Evolutionary conservation across 2,113 vertebrate genomes (phyloP), one percentile per base, ranked within the genome.

Genomic region (Phalacrocorax carbo): DNA sequence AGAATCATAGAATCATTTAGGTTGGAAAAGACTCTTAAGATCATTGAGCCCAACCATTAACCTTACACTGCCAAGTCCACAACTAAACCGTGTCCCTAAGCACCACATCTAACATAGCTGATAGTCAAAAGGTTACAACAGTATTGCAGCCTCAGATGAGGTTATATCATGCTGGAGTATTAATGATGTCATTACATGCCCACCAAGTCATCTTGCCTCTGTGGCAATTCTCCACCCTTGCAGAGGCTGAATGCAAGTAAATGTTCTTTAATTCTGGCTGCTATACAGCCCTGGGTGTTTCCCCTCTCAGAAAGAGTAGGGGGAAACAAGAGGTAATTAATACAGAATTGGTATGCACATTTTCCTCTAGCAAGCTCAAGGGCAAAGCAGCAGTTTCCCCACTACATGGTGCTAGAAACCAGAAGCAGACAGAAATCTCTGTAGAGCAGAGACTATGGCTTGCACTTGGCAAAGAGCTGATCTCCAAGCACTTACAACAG

Each of bases 211-310:
- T 38, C 42, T 57, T 89, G 26, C 57, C 73, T 80, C 23, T 54
- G 46, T 0, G 58, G 14, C 52, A 9, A 46, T 29, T 76, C 42
- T 26, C 11, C 23, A 58, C 3, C 12, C 42, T 72, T 1, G 0
- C 0, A 32, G 36, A 62, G 22, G 18, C 22, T 77, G 42, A 61
- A 38, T 19, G 11, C 10, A 86, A 54, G 8, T 5, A 69, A 71
- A 40, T 6, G 3, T 30, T 44, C 52, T 65, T 60, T 68, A 76
- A 64, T 82, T 61, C 51, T 42, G 34, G 20, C 23, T 76, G 44
- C 11, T 78, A 1, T 26, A 17, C 11, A 10, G 65, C 34, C n/a
- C 27, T 82, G 17, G 6, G 29, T 57, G 32, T 61, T 61, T 49
- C 40, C 19, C 11, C 10, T 11, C 44, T 61, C 22, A 58, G 49